Conservation (phyloP, 2,113 vertebrate species). For the Elanus axillaris region DNA sequence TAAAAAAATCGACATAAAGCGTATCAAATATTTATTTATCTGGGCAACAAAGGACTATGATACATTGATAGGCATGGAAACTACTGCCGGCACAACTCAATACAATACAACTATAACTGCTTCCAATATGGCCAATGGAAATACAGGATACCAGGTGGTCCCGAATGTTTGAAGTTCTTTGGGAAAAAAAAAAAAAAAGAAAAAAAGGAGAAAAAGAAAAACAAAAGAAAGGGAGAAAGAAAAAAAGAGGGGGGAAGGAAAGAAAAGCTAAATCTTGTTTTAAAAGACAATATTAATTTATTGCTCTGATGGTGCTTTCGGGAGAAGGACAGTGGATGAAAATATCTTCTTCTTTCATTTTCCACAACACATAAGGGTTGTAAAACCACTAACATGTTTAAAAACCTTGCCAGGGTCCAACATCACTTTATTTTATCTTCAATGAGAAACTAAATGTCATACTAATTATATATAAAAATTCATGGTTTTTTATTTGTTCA, state of each 20-base stretch:
- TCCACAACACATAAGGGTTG: constrained; percentile 86
- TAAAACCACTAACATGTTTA: constrained; percentile 83
- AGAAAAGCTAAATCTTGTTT: constrained; percentile 73
- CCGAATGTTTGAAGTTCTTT: constrained; percentile 83
- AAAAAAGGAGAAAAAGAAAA: not conserved
- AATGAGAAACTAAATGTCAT: constrained; percentile 84
- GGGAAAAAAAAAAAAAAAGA: constrained; percentile 61
- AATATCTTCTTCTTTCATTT: constrained; percentile 82
- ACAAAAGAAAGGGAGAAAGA: not conserved
- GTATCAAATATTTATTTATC: constrained; percentile 99
- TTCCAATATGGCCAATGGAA: constrained; percentile 94
- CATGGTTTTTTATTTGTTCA: constrained; percentile 87
- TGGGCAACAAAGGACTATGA: constrained; percentile 99
- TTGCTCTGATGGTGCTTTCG: constrained; percentile 92
- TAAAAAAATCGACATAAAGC: constrained; percentile 99
- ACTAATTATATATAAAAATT: constrained; percentile 90
- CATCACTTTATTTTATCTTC: constrained; percentile 73
- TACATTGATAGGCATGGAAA: constrained; percentile 99
- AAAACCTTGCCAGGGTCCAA: constrained; percentile 80
- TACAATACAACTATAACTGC: constrained; percentile 96
- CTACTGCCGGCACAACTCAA: constrained; percentile 96
- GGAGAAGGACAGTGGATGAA: constrained; percentile 85
- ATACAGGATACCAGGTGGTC: constrained; percentile 92
- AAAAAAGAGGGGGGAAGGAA: rapidly evolving
- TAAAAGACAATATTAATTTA: constrained; percentile 92